phyloP scores from a whole-genome alignment of 2,113 vertebrate species.

The Nansenia antarctica region DNA sequence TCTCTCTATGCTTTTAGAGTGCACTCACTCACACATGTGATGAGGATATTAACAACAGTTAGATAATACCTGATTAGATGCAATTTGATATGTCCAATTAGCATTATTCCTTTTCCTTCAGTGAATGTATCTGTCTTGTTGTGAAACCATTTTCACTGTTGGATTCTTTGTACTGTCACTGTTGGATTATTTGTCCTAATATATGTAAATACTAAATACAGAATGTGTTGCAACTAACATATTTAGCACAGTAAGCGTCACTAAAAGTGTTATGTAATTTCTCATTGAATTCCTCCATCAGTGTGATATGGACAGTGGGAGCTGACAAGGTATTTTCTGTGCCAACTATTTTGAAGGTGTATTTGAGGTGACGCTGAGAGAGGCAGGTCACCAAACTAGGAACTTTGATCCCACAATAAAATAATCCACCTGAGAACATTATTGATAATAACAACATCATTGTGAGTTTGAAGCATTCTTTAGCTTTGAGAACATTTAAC shows the following conservation, averaged over 20 bases:
- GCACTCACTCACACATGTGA: conserved; percentile 40
- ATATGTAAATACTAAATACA: too few species aligned
- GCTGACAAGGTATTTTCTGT: not conserved
- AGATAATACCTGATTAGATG: conserved; percentile 28
- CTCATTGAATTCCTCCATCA: too few species aligned
- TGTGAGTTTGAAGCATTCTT: too few species aligned
- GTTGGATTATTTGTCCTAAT: too few species aligned
- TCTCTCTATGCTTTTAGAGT: too few species aligned
- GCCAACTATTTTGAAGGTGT: not conserved
- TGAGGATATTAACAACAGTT: conserved; percentile 25
- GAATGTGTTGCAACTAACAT: too few species aligned
- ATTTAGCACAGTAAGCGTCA: too few species aligned
- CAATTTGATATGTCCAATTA: conserved; percentile 35
- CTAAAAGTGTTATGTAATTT: too few species aligned
- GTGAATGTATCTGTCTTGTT: not conserved
- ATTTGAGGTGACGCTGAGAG: not conserved
- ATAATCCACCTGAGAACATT: too few species aligned
- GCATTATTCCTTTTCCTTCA: conserved; percentile 15
- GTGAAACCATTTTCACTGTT: not conserved
- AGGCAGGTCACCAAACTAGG: not conserved
- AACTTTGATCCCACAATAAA: too few species aligned
- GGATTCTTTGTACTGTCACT: not conserved
- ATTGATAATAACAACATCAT: too few species aligned
- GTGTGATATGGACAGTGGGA: not conserved
- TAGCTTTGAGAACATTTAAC: too few species aligned